phyloP scores from a whole-genome alignment of 2,888 invertebrate genomes.

The Cephus pulcher region DNA sequence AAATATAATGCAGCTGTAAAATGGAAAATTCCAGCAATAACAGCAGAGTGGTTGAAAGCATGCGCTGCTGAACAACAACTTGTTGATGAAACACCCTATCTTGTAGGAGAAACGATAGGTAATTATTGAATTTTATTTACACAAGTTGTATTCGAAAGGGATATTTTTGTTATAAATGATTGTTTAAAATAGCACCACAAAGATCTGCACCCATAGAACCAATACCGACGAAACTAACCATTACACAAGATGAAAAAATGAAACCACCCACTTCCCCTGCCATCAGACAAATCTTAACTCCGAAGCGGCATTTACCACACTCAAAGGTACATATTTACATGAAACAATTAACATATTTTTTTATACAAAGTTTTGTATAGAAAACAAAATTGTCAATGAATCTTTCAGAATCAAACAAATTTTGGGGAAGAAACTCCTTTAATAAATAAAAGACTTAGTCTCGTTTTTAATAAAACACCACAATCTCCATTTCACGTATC shows the following conservation, averaged over 20 bases:
- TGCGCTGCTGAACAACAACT: constrained; percentile 73
- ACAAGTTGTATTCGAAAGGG: neutral
- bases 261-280: constrained; percentile 27
- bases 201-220: constrained; percentile 11
- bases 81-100: constrained; percentile 70
- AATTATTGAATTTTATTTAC: constrained; percentile 23
- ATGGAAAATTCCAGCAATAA: constrained; percentile 88
- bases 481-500: constrained; percentile 65
- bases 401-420: constrained; percentile 30
- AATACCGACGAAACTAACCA: constrained; percentile 8
- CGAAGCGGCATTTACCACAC: constrained; percentile 39
- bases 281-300: constrained; percentile 40
- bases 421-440: constrained; percentile 39
- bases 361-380: neutral
- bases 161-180: neutral
- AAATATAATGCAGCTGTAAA: constrained; percentile 86
- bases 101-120: constrained; percentile 72
- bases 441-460: constrained; percentile 53
- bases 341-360: neutral
- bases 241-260: constrained; percentile 18
- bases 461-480: constrained; percentile 55
- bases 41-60: constrained; percentile 79
- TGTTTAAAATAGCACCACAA: constrained; percentile 33
- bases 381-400: neutral
- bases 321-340: constrained; percentile 26